Base-by-base conservation (phyloP, 2,797 vertebrate genomes). In the Avahi laniger region DNA sequence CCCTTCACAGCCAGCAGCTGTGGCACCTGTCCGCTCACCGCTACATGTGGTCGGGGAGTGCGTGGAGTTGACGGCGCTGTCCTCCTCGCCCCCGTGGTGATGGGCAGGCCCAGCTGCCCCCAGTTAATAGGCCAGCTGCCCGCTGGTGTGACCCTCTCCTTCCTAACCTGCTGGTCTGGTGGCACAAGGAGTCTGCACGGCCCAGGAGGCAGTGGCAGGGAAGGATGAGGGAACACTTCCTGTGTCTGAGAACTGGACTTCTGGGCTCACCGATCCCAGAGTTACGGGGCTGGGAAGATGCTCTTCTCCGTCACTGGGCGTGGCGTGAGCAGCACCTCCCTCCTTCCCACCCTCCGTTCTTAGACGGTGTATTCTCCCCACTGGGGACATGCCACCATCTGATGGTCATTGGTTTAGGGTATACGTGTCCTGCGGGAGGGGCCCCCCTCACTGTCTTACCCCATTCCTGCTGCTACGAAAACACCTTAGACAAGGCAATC, bases 261-360 rank as follows among this genome's bases (percentile, higher is more conserved):
- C 30, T 28, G 14, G 69, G 26, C 7, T 24, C n/a, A 63, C 43
- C 9, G 46, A 30, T 20, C 43, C 12, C 20, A 30, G 43, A 41
- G 28, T 20, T n/a, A 28, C 3, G 70, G 15, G 41, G 50, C 7
- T 7, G 12, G 22, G 38, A 33, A 2, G 18, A 30, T 26, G 0
- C 28, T 54, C 3, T 33, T 30, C 33, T 38, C 12, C 2, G 5
- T 6, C 5, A 0, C 13, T 0, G 24, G 28, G 10, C 3, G 7
- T 9, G 5, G 24, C 2, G n/a, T 5, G 24, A 46, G 69, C 2
- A 0, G 30, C 38, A 0, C n/a, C 24, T 18, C 46, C 30, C 5
- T 5, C 11, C 38, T 65, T 26, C n/a, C 24, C 2, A 3, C 33
- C 11, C 15, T 15, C 33, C 15, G 15, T 10, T 81, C 54, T 35